Conservation (phyloP, 1,140 invertebrate species). For the Yoshiicerus persimilis region DNA sequence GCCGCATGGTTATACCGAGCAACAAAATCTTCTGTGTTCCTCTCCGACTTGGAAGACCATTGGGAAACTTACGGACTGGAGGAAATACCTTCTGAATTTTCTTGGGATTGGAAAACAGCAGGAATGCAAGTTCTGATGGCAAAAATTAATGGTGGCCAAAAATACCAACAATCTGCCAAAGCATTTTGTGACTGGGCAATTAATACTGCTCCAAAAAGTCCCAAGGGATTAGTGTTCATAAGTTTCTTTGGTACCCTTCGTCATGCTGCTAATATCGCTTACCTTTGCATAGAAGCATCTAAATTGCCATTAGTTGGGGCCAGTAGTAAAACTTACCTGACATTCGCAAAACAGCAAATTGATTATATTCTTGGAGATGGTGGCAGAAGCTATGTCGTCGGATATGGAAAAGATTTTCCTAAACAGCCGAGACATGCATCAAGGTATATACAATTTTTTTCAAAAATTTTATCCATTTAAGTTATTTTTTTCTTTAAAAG, state of each 20-base stretch:
- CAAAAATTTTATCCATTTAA: not conserved
- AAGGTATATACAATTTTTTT: not conserved
- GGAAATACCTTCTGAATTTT: slow-evolving; percentile 59
- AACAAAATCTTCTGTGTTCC: slow-evolving; percentile 59
- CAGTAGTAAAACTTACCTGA: slow-evolving; percentile 34
- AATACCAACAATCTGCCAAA: slow-evolving; percentile 48
- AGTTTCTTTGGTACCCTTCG: slow-evolving; percentile 62
- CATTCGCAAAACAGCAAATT: slow-evolving; percentile 54
- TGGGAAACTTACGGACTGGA: slow-evolving; percentile 59
- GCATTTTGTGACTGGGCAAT: slow-evolving; percentile 47
- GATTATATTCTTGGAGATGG: slow-evolving; percentile 54
- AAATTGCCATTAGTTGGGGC: slow-evolving; percentile 51
- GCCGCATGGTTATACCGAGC: slow-evolving; percentile 65
- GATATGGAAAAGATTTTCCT: slow-evolving; percentile 54
- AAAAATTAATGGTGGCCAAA: slow-evolving; percentile 48
- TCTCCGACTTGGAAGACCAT: slow-evolving; percentile 59
- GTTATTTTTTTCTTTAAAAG: too few relatives aligned
- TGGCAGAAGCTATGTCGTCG: slow-evolving; percentile 55
- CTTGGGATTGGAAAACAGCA: slow-evolving; percentile 64
- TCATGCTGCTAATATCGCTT: slow-evolving; percentile 63
- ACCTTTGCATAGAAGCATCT: slow-evolving; percentile 60
- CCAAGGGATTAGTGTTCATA: slow-evolving; percentile 62
- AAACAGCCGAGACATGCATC: not conserved
- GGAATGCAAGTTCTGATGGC: slow-evolving; percentile 52
- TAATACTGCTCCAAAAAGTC: slow-evolving; percentile 60